phyloP scores from a whole-genome alignment of 2,888 invertebrate species.

The Harpalus rufipes region DNA sequence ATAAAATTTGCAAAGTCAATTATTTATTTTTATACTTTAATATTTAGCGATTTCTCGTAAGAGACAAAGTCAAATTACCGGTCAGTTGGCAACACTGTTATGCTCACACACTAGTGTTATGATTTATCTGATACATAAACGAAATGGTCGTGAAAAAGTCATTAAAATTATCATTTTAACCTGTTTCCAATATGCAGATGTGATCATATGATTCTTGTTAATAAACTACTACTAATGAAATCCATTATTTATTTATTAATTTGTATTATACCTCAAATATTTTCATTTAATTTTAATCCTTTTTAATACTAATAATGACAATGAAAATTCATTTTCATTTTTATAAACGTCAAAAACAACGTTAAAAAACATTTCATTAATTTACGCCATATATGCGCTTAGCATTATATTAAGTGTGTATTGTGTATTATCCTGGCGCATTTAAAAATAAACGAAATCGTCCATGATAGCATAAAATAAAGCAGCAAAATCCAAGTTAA shows the following conservation, averaged over 20 bases:
- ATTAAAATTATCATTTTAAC: no score
- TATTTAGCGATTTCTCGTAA: no score
- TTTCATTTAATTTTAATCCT: background rate
- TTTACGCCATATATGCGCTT: background rate
- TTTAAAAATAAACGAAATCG: slow-evolving; percentile 1
- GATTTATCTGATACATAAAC: no score
- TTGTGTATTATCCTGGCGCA: background rate
- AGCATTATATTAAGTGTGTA: background rate
- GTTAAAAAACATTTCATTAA: slow-evolving; percentile 6
- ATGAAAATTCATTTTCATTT: background rate
- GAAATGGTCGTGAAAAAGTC: no score
- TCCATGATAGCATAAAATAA: slow-evolving; percentile 25
- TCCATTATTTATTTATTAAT: background rate
- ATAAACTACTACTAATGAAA: no score
- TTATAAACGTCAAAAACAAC: background rate
- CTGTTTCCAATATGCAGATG: no score
- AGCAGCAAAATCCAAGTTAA: slow-evolving; percentile 35
- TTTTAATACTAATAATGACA: background rate
- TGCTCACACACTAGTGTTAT: no score
- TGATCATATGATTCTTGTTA: no score
- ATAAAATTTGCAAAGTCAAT: no score
- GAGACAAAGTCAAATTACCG: no score
- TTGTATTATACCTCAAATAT: background rate
- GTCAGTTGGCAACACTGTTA: no score
- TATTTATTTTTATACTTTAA: no score